These are phyloP conservation scores for Caenorhabditis brenneri DNA, from an alignment of 1,140 invertebrate genomes.

Conservation along the genomic window DNA sequence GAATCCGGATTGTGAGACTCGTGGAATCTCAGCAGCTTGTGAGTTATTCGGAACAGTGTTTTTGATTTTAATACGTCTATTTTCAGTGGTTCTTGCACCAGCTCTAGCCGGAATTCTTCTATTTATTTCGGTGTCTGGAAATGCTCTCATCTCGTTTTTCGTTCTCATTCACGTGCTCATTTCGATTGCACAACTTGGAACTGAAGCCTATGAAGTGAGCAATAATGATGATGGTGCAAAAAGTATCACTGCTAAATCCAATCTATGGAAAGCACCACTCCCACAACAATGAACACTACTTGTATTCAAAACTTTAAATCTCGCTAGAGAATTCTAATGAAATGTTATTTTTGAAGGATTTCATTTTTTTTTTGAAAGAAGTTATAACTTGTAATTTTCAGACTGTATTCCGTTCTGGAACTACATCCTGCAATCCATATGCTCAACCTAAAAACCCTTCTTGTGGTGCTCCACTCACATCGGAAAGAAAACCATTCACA, in stretches of 20 bases:
- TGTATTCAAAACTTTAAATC: background rate
- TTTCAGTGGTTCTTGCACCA: background rate
- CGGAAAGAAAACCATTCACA: background rate
- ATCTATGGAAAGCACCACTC: background rate
- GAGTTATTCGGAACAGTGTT: background rate
- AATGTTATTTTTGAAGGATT: background rate
- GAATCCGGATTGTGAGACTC: background rate
- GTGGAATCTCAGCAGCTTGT: background rate
- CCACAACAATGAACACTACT: background rate
- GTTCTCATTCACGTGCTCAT: background rate
- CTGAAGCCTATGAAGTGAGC: background rate
- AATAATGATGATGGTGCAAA: background rate
- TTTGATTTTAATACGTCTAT: background rate
- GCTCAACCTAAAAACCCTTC: background rate
- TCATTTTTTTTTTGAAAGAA: too few species aligned
- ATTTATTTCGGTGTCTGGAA: background rate
- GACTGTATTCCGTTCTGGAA: background rate
- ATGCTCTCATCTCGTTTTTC: background rate
- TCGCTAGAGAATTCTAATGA: background rate
- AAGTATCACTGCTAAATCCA: conserved; percentile 1
- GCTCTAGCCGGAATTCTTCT: background rate
- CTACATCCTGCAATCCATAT: background rate
- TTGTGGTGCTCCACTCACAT: background rate
- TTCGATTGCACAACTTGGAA: background rate
- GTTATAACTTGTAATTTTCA: too few species aligned